Evolutionary conservation across 2,888 invertebrate species (phyloP).

Genomic region (Anagyrus pseudococci): DNA sequence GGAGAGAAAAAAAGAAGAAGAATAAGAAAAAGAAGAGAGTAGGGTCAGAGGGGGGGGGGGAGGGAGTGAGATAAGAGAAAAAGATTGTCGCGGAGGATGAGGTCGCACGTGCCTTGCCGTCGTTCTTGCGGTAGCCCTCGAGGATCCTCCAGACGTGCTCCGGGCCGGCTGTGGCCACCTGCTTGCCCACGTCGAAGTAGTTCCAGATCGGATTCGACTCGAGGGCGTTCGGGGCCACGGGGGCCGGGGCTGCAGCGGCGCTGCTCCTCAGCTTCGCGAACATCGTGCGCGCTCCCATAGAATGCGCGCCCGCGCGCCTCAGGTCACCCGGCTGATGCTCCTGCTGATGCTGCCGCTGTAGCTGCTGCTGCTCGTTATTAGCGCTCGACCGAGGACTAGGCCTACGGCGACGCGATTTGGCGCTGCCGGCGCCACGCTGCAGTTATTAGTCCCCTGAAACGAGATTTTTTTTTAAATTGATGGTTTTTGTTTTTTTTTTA

Average conservation of each 20-base stretch:
- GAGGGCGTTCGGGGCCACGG: conserved; percentile 61
- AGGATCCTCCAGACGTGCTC: conserved; percentile 92
- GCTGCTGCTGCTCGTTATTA: no score
- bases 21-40: no score
- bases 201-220: conserved; percentile 86
- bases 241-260: conserved; percentile 53
- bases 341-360: background rate
- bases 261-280: conserved; percentile 76
- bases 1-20: no score
- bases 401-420: no score
- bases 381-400: no score
- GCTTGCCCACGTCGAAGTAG: conserved; percentile 86
- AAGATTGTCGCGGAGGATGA: background rate
- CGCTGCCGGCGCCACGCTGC: no score
- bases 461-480: no score
- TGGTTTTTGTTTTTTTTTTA: no score
- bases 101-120: conserved; percentile 73
- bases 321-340: background rate
- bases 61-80: background rate
- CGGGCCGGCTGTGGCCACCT: conserved; percentile 82
- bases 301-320: conserved; percentile 28
- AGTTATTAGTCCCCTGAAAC: no score
- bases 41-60: background rate
- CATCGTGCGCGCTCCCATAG: conserved; percentile 65
- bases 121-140: conserved; percentile 86